phyloP scores from a whole-genome alignment of 2,113 vertebrate genomes.

The Semnopithecus entellus region DNA sequence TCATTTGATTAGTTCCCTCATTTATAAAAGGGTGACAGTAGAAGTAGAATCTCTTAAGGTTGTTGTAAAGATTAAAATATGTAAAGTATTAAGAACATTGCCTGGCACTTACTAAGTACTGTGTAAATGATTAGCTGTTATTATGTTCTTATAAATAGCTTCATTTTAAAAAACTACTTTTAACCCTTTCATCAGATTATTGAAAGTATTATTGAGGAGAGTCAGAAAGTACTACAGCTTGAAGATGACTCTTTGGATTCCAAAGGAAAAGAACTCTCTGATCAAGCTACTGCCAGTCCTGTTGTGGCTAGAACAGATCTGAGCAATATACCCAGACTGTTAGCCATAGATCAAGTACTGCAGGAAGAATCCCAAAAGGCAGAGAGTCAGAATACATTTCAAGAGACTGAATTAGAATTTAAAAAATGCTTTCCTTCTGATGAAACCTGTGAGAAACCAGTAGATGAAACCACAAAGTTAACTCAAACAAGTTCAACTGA shows the following conservation, averaged over 20 bases:
- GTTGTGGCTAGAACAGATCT: slow-evolving; percentile 77
- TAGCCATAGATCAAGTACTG: slow-evolving; percentile 73
- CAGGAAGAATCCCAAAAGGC: slow-evolving; percentile 71
- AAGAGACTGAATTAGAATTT: slow-evolving; percentile 73
- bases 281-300: slow-evolving; percentile 68
- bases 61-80: slow-evolving; percentile 23
- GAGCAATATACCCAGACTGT: slow-evolving; percentile 79
- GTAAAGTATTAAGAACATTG: slow-evolving; percentile 35
- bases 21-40: slow-evolving; percentile 41
- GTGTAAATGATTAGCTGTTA: slow-evolving; percentile 39
- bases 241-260: slow-evolving; percentile 86
- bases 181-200: slow-evolving; percentile 90
- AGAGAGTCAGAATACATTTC: slow-evolving; percentile 53
- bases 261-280: slow-evolving; percentile 68
- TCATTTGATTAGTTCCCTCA: slow-evolving; percentile 31
- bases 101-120: not conserved
- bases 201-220: slow-evolving; percentile 98
- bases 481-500: slow-evolving; percentile 69
- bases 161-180: slow-evolving; percentile 44
- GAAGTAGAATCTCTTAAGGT: not conserved
- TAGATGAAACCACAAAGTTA: slow-evolving; percentile 59
- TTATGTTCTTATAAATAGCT: slow-evolving; percentile 41
- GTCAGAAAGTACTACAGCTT: slow-evolving; percentile 88
- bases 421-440: slow-evolving; percentile 67
- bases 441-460: slow-evolving; percentile 68